These are phyloP conservation scores for Nycteola revayana DNA, from an alignment of 2,888 invertebrate species.

Conservation along the genomic window DNA sequence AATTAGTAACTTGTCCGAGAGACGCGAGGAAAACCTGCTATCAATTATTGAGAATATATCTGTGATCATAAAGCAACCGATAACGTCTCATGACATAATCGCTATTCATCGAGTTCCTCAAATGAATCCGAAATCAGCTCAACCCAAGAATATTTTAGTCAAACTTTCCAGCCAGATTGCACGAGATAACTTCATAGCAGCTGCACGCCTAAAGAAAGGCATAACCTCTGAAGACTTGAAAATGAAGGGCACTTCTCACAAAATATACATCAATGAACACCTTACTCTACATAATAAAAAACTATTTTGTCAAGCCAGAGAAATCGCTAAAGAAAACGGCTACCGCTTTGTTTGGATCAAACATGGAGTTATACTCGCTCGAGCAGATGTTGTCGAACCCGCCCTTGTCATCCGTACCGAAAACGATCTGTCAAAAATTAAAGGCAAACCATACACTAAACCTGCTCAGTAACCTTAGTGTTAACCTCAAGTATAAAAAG, in stretches of 20 bases:
- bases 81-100: conserved; percentile 1
- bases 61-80: background rate
- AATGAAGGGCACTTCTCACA: conserved; percentile 1
- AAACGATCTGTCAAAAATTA: too few relatives aligned
- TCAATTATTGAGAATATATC: background rate
- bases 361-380: too few relatives aligned
- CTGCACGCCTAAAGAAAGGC: background rate
- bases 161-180: background rate
- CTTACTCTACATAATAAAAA: conserved; percentile 1
- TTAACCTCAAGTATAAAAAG: too few relatives aligned
- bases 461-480: too few relatives aligned
- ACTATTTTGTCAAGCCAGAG: too few relatives aligned
- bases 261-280: conserved; percentile 5
- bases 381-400: too few relatives aligned
- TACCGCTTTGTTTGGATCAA: too few relatives aligned
- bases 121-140: background rate
- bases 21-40: too few relatives aligned
- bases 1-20: too few relatives aligned
- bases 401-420: too few relatives aligned
- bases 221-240: conserved; percentile 1
- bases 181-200: conserved; percentile 3
- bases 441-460: too few relatives aligned
- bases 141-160: conserved; percentile 2
- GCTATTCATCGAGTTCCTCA: conserved; percentile 5
- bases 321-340: too few relatives aligned